A percentile compares a stretch with the other conserved stretches of the same genome.
Evolutionary conservation across 1,140 invertebrate genomes (phyloP).

Genomic region (Chlorops oryzae): DNA sequence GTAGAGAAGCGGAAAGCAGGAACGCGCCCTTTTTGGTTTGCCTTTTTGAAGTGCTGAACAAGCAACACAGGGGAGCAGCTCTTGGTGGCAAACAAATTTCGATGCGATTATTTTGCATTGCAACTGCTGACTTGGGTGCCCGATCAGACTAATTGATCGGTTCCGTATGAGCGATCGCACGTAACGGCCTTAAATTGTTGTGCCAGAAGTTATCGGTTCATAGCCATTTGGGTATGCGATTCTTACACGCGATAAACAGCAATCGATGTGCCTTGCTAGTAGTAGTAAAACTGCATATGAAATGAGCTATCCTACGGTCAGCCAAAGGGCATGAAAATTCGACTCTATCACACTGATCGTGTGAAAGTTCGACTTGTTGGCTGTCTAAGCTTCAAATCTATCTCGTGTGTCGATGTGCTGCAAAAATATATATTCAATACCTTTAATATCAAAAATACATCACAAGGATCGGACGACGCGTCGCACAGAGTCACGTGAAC

Average conservation of each 20-base stretch:
- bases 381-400: no score
- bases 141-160: slow-evolving; percentile 16
- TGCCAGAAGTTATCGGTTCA: neutral
- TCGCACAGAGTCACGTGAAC: no score
- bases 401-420: no score
- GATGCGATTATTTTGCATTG: neutral
- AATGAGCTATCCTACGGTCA: no score
- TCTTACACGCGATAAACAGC: slow-evolving; percentile 9
- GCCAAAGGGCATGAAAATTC: no score
- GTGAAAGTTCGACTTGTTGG: no score
- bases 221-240: slow-evolving; percentile 4
- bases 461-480: no score
- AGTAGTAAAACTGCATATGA: neutral
- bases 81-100: slow-evolving; percentile 8
- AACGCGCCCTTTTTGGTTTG: neutral
- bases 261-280: neutral
- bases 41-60: no score
- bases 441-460: no score
- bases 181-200: neutral
- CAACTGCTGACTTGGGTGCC: neutral
- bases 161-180: slow-evolving; percentile 14
- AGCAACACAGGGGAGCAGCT: slow-evolving; percentile 2
- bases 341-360: no score
- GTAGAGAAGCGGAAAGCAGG: slow-evolving; percentile 3
- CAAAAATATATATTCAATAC: no score